Conservation (phyloP, 35 echinoderm and acorn worm genomes). For the Lytechinus pictus region DNA sequence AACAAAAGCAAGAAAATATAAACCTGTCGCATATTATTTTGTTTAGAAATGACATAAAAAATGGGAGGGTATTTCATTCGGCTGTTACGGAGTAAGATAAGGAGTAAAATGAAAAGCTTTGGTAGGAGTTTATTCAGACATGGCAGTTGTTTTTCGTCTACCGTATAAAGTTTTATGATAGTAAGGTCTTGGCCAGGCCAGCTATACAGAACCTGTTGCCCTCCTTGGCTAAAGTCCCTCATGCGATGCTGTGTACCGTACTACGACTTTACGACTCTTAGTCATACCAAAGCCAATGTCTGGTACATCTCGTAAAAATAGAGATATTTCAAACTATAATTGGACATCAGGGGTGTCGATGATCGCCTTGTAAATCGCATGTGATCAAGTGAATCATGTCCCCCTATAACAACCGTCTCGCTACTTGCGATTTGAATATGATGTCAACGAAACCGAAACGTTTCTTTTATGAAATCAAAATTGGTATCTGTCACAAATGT, state of each 20-base stretch:
- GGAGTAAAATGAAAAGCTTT: neutral
- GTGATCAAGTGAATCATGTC: neutral
- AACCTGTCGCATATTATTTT: neutral
- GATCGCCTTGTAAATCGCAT: neutral
- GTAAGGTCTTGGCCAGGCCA: neutral
- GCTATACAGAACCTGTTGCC: neutral
- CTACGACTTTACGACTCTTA: neutral
- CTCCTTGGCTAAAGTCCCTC: neutral
- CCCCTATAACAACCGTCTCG: neutral
- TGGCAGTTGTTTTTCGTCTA: neutral
- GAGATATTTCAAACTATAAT: constrained; percentile 6
- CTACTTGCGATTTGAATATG: no score
- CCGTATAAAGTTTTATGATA: constrained; percentile 14
- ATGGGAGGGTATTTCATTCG: neutral
- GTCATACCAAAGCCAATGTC: neutral
- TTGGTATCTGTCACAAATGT: neutral
- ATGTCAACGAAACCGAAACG: neutral
- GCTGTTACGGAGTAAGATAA: neutral
- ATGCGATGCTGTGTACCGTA: neutral
- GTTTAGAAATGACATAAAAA: constrained; percentile 6
- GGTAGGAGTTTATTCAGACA: neutral
- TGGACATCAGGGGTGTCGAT: neutral
- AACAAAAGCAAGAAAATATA: neutral
- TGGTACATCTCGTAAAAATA: neutral
- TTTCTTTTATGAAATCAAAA: neutral